Evolutionary conservation across 2,888 invertebrate genomes (phyloP).

Genomic region (Lypha dubia): DNA sequence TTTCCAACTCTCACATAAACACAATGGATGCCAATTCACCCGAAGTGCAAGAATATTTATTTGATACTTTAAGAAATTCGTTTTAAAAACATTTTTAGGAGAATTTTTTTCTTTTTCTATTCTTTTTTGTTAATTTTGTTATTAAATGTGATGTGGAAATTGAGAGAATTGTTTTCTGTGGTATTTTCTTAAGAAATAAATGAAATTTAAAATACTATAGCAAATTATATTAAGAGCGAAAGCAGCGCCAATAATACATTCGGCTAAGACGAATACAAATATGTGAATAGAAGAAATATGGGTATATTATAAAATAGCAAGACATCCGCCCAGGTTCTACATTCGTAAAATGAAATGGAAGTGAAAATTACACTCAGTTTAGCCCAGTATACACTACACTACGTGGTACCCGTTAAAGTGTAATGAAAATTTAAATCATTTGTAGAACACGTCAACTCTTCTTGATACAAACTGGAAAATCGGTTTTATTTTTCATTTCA

Average conservation of each 20-base stretch:
- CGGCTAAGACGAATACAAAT: constrained; percentile 45
- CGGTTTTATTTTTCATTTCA: too few species aligned
- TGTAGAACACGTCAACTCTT: too few species aligned
- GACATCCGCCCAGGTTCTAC: too few species aligned
- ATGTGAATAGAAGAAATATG: neutral
- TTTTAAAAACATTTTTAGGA: constrained; percentile 82
- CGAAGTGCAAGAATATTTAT: constrained; percentile 88
- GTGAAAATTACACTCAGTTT: too few species aligned
- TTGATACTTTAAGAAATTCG: constrained; percentile 88
- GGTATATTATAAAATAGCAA: too few species aligned
- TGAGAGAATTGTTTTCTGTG: constrained; percentile 70
- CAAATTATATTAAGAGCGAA: constrained; percentile 40
- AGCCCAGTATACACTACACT: too few species aligned
- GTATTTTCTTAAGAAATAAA: constrained; percentile 68
- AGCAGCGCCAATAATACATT: constrained; percentile 11
- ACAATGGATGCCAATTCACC: constrained; percentile 86
- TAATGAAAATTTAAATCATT: too few species aligned
- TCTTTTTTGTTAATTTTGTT: neutral
- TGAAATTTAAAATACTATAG: constrained; percentile 22
- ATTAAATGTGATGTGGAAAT: constrained; percentile 54
- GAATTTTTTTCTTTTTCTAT: neutral
- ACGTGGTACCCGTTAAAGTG: too few species aligned
- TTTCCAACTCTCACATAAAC: constrained; percentile 83
- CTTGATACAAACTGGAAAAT: too few species aligned
- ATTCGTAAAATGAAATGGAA: too few species aligned